phyloP scores from a whole-genome alignment of 2,888 invertebrate species.

The Poecilobothrus nobilitatus region DNA sequence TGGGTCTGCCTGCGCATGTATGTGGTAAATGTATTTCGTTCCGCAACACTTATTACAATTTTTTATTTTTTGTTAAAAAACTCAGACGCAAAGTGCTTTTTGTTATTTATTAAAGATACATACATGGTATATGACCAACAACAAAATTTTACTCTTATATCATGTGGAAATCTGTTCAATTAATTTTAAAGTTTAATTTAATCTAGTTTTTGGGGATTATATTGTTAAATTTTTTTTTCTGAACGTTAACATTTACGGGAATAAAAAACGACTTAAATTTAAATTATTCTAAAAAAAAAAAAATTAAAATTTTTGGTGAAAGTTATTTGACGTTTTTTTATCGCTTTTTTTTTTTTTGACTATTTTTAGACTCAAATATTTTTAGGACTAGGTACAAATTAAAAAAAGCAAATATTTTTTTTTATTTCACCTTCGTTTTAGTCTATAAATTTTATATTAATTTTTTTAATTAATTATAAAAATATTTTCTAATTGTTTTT shows the following conservation, averaged over 20 bases:
- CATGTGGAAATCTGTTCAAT: not conserved
- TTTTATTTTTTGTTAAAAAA: too few species aligned
- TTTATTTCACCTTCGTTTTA: not conserved
- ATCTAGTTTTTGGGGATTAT: not conserved
- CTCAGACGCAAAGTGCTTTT: too few species aligned
- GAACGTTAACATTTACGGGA: too few species aligned
- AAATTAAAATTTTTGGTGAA: slow-evolving; percentile 1
- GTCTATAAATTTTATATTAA: not conserved
- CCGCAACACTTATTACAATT: not conserved
- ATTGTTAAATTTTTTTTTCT: too few species aligned
- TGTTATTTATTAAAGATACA: not conserved
- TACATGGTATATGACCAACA: not conserved
- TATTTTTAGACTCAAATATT: too few species aligned
- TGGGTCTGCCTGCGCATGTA: not conserved
- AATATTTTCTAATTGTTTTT: too few species aligned
- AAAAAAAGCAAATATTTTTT: too few species aligned
- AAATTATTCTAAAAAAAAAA: not conserved
- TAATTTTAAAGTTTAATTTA: not conserved
- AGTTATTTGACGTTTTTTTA: not conserved
- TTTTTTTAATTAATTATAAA: too few species aligned
- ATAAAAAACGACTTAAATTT: too few species aligned
- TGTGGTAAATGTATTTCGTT: not conserved
- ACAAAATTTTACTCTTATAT: not conserved
- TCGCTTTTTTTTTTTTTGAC: too few species aligned
- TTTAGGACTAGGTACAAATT: too few species aligned